Conservation (phyloP, 1,140 invertebrate species). For the Akabosia matsudoensis region DNA sequence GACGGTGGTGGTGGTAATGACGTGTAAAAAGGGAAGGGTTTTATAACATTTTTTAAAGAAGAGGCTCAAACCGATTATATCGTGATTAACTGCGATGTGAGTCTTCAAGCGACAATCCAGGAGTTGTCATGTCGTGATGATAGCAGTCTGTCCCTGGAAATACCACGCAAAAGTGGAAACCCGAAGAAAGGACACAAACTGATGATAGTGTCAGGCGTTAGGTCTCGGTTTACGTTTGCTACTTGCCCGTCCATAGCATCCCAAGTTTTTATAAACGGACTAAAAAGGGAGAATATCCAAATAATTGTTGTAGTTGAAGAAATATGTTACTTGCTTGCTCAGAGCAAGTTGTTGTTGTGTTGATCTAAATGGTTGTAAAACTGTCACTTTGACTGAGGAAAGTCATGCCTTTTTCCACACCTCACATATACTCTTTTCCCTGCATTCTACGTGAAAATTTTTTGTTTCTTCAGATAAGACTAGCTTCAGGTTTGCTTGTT, state of each 20-base stretch:
- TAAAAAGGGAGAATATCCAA: background rate
- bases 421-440: conserved; percentile 41
- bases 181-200: no score
- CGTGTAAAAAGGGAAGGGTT: background rate
- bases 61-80: background rate
- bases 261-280: no score
- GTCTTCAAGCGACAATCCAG: background rate
- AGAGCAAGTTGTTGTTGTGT: conserved; percentile 33
- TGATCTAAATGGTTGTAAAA: conserved; percentile 35
- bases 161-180: background rate
- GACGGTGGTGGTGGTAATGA: background rate
- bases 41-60: background rate
- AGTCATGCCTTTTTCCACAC: conserved; percentile 32
- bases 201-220: conserved; percentile 7
- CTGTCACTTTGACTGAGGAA: conserved; percentile 29
- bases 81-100: background rate
- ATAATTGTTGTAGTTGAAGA: background rate
- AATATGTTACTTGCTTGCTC: background rate
- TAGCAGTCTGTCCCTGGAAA: background rate
- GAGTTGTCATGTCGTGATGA: conserved; percentile 5
- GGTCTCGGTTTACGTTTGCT: no score
- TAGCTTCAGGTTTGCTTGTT: background rate
- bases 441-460: conserved; percentile 1
- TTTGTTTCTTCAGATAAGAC: conserved; percentile 8
- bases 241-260: no score